A percentile compares a stretch with the other conserved stretches of the same genome.
Evolutionary conservation across 2,888 invertebrate species (phyloP).

Genomic region (Scaptomyza reducta): DNA sequence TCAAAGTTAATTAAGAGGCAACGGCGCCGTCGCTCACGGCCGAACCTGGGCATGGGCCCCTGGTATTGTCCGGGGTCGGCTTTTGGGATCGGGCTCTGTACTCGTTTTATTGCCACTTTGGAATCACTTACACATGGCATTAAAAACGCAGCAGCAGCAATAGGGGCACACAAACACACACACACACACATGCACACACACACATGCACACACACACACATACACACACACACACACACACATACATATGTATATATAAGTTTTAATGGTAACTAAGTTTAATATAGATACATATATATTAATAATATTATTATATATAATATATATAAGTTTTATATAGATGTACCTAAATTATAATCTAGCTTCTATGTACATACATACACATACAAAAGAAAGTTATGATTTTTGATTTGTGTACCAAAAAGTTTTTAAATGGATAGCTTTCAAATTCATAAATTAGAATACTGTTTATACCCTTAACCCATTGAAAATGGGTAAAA

Average conservation of each 20-base stretch:
- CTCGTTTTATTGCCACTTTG: slow-evolving; percentile 64
- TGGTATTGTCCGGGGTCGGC: background rate
- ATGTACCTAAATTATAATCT: slow-evolving; percentile 10
- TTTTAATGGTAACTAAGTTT: no score
- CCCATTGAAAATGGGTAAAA: no score
- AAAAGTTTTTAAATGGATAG: background rate
- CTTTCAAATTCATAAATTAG: background rate
- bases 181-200: background rate
- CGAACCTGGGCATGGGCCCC: background rate
- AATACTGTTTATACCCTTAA: no score
- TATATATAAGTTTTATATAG: slow-evolving; percentile 17
- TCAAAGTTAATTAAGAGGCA: slow-evolving; percentile 72
- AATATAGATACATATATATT: no score
- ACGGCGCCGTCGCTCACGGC: slow-evolving; percentile 28
- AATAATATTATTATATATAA: no score
- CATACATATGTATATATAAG: no score
- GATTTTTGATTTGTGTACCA: background rate
- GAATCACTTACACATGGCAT: slow-evolving; percentile 60
- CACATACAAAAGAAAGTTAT: background rate
- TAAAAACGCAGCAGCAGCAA: slow-evolving; percentile 40
- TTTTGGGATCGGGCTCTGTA: slow-evolving; percentile 18
- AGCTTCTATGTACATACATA: background rate
- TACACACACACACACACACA: background rate
- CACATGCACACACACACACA: background rate
- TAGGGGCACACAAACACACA: slow-evolving; percentile 22